Evolutionary conservation across 1,140 invertebrate species (phyloP).

Genomic region (Achroia grisella): DNA sequence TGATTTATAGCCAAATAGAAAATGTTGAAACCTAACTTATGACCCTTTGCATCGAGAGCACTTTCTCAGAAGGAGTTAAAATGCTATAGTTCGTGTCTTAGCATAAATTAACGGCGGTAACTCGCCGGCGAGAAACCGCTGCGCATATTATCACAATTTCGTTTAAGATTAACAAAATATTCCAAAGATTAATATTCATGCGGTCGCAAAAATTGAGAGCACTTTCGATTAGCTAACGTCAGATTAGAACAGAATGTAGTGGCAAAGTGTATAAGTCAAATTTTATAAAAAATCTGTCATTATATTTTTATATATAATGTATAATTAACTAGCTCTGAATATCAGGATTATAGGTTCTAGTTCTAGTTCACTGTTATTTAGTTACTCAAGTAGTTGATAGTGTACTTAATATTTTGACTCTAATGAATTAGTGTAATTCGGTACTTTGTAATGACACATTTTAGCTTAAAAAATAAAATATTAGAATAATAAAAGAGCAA

Average conservation of each 20-base stretch:
- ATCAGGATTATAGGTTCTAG: too few relatives aligned
- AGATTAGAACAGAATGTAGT: neutral
- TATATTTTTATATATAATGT: too few relatives aligned
- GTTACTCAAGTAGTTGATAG: too few relatives aligned
- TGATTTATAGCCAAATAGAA: neutral
- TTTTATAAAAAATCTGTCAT: too few relatives aligned
- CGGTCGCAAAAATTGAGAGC: slow-evolving; percentile 28
- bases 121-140: slow-evolving; percentile 50
- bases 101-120: slow-evolving; percentile 66
- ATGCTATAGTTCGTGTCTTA: slow-evolving; percentile 66
- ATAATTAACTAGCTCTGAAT: too few relatives aligned
- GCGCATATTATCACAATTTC: slow-evolving; percentile 66
- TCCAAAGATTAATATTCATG: slow-evolving; percentile 55
- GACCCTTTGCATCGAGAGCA: slow-evolving; percentile 7
- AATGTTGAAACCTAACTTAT: slow-evolving; percentile 23
- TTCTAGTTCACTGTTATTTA: too few relatives aligned
- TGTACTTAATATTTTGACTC: too few relatives aligned
- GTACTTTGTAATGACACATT: too few relatives aligned
- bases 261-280: too few relatives aligned
- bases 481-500: too few relatives aligned
- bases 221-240: slow-evolving; percentile 33
- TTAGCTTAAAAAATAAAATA: too few relatives aligned
- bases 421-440: too few relatives aligned
- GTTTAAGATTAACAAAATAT: slow-evolving; percentile 65
- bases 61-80: slow-evolving; percentile 69